These are phyloP conservation scores for Tiaroga cobitis DNA, from an alignment of 2,797 vertebrate genomes.

Conservation along the genomic window DNA sequence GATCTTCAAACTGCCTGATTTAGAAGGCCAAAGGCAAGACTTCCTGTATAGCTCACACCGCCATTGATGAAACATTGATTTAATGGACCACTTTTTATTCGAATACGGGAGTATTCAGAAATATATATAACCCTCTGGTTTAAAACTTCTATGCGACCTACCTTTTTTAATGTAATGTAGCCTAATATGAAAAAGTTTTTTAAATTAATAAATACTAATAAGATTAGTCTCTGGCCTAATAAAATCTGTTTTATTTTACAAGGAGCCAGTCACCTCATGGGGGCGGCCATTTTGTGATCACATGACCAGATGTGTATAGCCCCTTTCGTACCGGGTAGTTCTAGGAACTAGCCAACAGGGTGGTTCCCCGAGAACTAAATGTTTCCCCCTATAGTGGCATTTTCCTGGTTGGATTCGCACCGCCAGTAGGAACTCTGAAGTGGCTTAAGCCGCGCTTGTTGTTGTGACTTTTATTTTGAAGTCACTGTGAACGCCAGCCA, in stretches of 20 bases:
- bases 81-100: neutral
- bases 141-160: neutral
- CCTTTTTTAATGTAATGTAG: neutral
- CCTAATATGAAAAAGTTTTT: neutral
- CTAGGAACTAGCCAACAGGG: no score
- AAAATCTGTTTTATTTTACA: neutral
- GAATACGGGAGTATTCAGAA: neutral
- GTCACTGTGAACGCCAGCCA: no score
- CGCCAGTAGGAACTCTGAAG: no score
- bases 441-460: no score
- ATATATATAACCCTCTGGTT: neutral
- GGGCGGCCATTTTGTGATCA: neutral
- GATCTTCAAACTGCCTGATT: slow-evolving; percentile 49
- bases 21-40: slow-evolving; percentile 33
- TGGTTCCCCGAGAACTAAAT: no score
- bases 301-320: neutral
- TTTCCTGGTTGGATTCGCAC: no score
- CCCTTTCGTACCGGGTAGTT: no score
- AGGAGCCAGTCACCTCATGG: neutral
- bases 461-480: no score
- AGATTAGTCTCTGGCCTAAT: neutral
- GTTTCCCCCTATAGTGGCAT: no score
- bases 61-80: slow-evolving; percentile 12
- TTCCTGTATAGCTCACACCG: slow-evolving; percentile 9
- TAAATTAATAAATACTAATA: neutral